Percentiles rank a stretch among this genome's conserved stretches.
These are phyloP conservation scores for Halcyon badia DNA, from an alignment of 2,797 vertebrate genomes.

Conservation along the genomic window DNA sequence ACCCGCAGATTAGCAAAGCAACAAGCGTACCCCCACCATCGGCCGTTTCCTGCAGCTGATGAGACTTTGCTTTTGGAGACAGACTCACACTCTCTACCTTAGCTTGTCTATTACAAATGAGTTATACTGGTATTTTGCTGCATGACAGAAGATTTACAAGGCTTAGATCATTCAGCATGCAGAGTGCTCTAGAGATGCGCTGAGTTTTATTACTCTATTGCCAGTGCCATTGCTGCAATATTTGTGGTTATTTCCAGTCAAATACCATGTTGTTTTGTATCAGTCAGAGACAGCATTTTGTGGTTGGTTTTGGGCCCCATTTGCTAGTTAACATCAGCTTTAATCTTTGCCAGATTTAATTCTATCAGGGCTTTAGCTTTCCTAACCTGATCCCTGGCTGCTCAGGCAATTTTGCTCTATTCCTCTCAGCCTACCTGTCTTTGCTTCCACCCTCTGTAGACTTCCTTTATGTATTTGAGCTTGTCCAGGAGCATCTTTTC, in stretches of 20 bases:
- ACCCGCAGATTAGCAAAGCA: rapidly evolving
- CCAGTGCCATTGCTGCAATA: neutral
- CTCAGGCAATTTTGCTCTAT: neutral
- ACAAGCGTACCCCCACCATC: neutral
- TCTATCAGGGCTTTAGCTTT: neutral
- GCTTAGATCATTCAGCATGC: neutral
- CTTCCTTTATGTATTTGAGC: neutral
- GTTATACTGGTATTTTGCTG: neutral
- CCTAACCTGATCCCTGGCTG: neutral
- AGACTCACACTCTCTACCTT: neutral
- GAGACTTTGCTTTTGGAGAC: neutral
- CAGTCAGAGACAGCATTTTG: neutral
- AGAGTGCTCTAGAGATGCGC: slow-evolving; percentile 3
- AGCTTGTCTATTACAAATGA: neutral
- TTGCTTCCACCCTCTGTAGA: neutral
- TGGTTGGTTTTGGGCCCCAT: neutral
- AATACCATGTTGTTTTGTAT: neutral
- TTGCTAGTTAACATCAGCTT: neutral
- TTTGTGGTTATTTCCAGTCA: neutral
- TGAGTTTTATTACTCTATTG: neutral
- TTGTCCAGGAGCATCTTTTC: neutral
- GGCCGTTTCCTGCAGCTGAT: neutral
- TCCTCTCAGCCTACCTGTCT: neutral
- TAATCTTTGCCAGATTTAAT: neutral
- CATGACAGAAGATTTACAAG: neutral